These are phyloP conservation scores for Ormyrus rosae DNA, from an alignment of 2,888 invertebrate genomes.

Conservation along the genomic window DNA sequence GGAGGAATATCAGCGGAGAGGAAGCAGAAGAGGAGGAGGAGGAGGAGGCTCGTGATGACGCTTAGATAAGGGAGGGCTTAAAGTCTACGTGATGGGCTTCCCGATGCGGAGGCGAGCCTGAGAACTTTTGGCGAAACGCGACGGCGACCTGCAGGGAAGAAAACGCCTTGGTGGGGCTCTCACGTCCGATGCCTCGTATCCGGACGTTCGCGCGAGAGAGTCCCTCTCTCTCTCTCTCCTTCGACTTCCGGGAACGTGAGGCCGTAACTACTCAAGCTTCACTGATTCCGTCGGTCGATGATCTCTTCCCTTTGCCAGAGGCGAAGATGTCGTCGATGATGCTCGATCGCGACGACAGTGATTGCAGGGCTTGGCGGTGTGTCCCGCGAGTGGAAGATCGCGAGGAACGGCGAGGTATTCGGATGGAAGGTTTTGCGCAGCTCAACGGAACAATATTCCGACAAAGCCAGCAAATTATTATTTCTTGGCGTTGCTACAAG, in stretches of 20 bases:
- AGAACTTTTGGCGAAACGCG: conserved; percentile 72
- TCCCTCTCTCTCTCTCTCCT: conserved; percentile 9
- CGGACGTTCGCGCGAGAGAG: conserved; percentile 68
- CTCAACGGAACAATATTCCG: too few species aligned
- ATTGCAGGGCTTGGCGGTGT: too few species aligned
- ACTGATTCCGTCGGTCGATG: conserved; percentile 36
- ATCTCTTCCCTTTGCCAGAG: conserved; percentile 8
- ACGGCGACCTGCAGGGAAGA: conserved; percentile 36
- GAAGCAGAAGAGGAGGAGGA: conserved; percentile 61
- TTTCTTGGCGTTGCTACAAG: too few species aligned
- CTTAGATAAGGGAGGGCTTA: conserved; percentile 75
- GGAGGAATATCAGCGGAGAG: conserved; percentile 53
- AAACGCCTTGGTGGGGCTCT: conserved; percentile 56
- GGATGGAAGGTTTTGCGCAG: conserved; percentile 20
- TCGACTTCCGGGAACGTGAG: conserved; percentile 59
- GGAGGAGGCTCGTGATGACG: conserved; percentile 72
- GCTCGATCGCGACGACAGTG: too few species aligned
- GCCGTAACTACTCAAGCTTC: conserved; percentile 39
- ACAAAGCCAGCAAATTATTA: too few species aligned
- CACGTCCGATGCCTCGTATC: conserved; percentile 68
- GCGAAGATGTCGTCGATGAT: too few species aligned
- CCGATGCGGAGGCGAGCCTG: conserved; percentile 71
- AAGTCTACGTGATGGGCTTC: conserved; percentile 74
- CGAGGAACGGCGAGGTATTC: conserved; percentile 19
- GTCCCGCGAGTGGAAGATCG: neutral